phyloP scores from a whole-genome alignment of 2,797 vertebrate genomes.

The Muraenolepis orangiensis region DNA sequence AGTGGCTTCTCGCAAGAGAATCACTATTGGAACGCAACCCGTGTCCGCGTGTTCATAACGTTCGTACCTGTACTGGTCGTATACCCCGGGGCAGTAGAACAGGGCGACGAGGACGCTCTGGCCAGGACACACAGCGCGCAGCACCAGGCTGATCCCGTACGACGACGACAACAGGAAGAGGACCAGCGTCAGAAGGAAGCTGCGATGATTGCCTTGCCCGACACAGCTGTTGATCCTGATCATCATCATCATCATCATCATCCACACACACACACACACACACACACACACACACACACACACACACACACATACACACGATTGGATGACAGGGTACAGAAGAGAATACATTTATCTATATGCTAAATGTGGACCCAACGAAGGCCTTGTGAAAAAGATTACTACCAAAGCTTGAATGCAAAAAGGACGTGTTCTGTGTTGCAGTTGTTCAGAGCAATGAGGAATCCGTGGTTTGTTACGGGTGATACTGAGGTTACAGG shows the following conservation, averaged over 20 bases:
- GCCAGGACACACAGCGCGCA: slow-evolving; percentile 81
- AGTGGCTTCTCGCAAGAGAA: neutral
- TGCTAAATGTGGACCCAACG: neutral
- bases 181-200: slow-evolving; percentile 87
- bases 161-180: slow-evolving; percentile 89
- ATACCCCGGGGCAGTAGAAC: slow-evolving; percentile 92
- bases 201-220: slow-evolving; percentile 90
- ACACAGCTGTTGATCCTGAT: slow-evolving; percentile 98
- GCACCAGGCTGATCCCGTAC: slow-evolving; percentile 86
- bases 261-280: slow-evolving; percentile 27
- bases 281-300: slow-evolving; percentile 31
- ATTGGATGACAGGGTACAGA: no score
- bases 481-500: neutral
- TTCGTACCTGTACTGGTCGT: slow-evolving; percentile 86
- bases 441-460: neutral
- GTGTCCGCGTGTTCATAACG: neutral
- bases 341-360: neutral
- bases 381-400: neutral
- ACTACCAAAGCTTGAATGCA: neutral
- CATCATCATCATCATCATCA: no score
- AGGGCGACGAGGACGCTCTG: slow-evolving; percentile 78
- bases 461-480: neutral
- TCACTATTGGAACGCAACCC: neutral
- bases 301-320: slow-evolving; percentile 18
- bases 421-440: neutral